phyloP scores from a whole-genome alignment of 2,888 invertebrate species.

The Eupithecia insigniata region DNA sequence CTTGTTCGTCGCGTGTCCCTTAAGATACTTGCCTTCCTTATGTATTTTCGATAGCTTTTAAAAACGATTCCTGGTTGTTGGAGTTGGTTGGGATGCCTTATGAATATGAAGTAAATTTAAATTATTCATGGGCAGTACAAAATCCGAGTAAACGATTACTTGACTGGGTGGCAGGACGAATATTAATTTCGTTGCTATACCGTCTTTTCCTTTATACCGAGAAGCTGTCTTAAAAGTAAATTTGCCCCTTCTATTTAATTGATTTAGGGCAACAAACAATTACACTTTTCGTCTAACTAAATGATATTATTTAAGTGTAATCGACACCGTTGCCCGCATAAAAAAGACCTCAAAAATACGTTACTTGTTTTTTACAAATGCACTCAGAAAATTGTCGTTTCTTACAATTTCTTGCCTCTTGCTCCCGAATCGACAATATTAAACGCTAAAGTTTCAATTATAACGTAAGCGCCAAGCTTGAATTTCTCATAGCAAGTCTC shows the following conservation, averaged over 20 bases:
- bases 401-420: neutral
- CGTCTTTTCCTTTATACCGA: neutral
- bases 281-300: neutral
- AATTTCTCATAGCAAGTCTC: constrained; percentile 50
- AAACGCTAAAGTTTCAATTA: constrained; percentile 42
- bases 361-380: neutral
- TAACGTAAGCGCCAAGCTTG: constrained; percentile 52
- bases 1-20: constrained; percentile 41
- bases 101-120: constrained; percentile 25
- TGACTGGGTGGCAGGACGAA: constrained; percentile 8
- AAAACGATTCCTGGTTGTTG: constrained; percentile 28
- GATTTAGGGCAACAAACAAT: neutral
- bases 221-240: neutral
- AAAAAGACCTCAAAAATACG: neutral
- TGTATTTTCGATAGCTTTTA: constrained; percentile 26
- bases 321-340: too few species aligned
- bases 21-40: constrained; percentile 34
- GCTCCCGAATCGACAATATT: constrained; percentile 16
- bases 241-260: neutral
- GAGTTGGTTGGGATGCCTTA: constrained; percentile 17
- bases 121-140: constrained; percentile 11
- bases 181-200: constrained; percentile 18
- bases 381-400: neutral
- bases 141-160: constrained; percentile 16
- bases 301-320: too few species aligned